Evolutionary conservation across 1,140 invertebrate genomes (phyloP), one percentile per base, ranked within the genome.

Genomic region (Gonioctena quinquepunctata): DNA sequence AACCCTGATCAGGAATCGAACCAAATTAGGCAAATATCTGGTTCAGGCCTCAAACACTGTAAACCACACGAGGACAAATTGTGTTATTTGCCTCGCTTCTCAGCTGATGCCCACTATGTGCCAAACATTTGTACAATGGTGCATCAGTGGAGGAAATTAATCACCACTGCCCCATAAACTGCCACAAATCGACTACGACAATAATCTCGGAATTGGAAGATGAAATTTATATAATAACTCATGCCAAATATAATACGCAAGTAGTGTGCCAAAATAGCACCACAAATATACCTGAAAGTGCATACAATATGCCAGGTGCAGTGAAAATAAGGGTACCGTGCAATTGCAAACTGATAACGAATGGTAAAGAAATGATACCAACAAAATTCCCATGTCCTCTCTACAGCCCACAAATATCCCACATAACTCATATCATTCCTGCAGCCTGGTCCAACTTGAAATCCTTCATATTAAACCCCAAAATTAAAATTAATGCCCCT

Each of bases 61-160:
- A 64, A 64, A 56, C 70, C 70, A 21, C 69, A 63, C 27, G 1
- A 21, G 3, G 28, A 72, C 60, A 62, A 63, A 26, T 50, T 72
- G 3, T 72, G 70, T 28, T 68, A 56, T 28, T 27, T 69, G 27
- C 66, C 70, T 16, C 25, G 70, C 19, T 68, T 69, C 59, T 68
- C 60, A 13, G 59, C 59, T 13, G 70, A 72, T 33, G 70, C n/a
- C 70, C 66, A 8, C 25, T 6, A 26, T 69, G 66, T 57, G 59
- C 66, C 13, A 71, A 23, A 23, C 60, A 67, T 33, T 48, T 71
- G 21, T 71, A 19, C 18, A 22, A 19, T 18, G 65, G 69, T 27
- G 28, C 66, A 26, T 68, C 70, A 8, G 50, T 71, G 60, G 52
- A 67, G 50, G 65, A 66, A 49, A 48, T 71, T 18, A 48, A 16